These are phyloP conservation scores for Polyommatus icarus DNA, from an alignment of 2,888 invertebrate species.

Conservation along the genomic window DNA sequence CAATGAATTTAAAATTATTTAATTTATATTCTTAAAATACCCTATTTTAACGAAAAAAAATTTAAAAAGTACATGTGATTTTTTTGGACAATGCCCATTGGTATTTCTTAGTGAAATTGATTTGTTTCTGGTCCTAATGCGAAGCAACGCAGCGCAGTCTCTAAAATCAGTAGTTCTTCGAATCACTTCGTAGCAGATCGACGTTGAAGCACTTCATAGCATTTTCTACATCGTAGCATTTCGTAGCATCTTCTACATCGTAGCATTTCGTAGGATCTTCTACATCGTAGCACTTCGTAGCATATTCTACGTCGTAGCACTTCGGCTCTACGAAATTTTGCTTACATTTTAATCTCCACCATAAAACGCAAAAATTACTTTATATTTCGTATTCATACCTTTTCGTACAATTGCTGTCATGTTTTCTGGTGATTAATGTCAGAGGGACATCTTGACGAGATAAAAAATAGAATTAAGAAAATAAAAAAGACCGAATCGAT, in stretches of 20 bases:
- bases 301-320: background rate
- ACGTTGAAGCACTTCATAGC: no score
- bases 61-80: no score
- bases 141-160: no score
- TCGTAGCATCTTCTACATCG: background rate
- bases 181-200: no score
- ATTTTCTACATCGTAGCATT: background rate
- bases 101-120: no score
- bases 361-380: background rate
- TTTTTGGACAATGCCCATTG: no score
- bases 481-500: slow-evolving; percentile 67
- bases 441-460: slow-evolving; percentile 71
- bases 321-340: background rate
- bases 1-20: no score
- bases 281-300: background rate
- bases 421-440: slow-evolving; percentile 47
- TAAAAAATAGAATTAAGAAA: slow-evolving; percentile 73
- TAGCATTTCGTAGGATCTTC: background rate
- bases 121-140: no score
- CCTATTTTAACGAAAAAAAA: no score
- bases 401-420: slow-evolving; percentile 19
- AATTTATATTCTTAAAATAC: no score
- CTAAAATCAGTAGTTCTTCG: no score
- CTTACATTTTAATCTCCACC: background rate
- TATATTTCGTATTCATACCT: slow-evolving; percentile 14